Evolutionary conservation across 2,888 invertebrate species (phyloP).

Genomic region (Drosophila buzzatii): DNA sequence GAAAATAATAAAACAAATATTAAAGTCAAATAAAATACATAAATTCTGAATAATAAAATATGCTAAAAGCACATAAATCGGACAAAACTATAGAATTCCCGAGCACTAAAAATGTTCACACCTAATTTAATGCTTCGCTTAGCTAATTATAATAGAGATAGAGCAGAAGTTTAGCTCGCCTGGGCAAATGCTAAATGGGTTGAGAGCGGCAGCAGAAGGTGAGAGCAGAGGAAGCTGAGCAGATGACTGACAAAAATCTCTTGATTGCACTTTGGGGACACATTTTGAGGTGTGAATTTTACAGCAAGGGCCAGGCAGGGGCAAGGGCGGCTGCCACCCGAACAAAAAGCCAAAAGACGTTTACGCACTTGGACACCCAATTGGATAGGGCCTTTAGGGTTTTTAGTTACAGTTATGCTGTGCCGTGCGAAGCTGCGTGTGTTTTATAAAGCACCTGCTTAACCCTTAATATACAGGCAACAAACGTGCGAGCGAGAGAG

Average conservation of each 20-base stretch:
- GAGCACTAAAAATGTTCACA: slow-evolving; percentile 63
- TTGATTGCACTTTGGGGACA: slow-evolving; percentile 76
- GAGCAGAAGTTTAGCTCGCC: slow-evolving; percentile 6
- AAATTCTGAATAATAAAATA: slow-evolving; percentile 3
- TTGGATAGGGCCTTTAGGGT: slow-evolving; percentile 40
- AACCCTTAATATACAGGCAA: slow-evolving; percentile 64
- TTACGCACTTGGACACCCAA: slow-evolving; percentile 33
- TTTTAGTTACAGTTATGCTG: slow-evolving; percentile 66
- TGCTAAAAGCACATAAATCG: slow-evolving; percentile 7
- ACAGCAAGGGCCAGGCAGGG: slow-evolving; percentile 12
- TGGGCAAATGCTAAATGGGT: not conserved
- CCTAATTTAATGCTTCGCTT: slow-evolving; percentile 64
- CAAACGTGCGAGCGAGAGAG: not conserved
- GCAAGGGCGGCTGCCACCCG: not conserved
- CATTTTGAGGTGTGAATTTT: slow-evolving; percentile 78
- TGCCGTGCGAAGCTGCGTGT: slow-evolving; percentile 39
- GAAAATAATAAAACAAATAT: slow-evolving; percentile 11
- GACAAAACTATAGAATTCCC: slow-evolving; percentile 61
- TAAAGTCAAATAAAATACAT: slow-evolving; percentile 1
- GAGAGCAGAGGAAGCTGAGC: not conserved
- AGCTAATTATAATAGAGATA: slow-evolving; percentile 64
- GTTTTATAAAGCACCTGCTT: slow-evolving; percentile 79
- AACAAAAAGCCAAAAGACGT: slow-evolving; percentile 22
- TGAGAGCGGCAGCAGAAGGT: not conserved
- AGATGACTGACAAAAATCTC: slow-evolving; percentile 60